These are phyloP conservation scores for Melanotaenia boesemani DNA, from an alignment of 2,797 vertebrate genomes.

Conservation along the genomic window DNA sequence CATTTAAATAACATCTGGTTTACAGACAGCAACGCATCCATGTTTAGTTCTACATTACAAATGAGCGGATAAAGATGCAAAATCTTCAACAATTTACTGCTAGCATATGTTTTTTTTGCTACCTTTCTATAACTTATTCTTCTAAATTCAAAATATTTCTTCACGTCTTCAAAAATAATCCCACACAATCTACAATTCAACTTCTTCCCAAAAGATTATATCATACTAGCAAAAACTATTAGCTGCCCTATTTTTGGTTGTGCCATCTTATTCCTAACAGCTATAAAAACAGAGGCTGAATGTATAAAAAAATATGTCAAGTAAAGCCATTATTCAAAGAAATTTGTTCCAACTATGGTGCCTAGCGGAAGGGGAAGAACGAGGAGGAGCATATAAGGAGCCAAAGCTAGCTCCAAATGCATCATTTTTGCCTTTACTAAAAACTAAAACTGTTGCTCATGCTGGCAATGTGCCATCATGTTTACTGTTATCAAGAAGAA, in stretches of 20 bases:
- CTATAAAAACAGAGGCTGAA: neutral
- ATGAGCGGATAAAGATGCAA: neutral
- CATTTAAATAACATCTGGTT: too few relatives aligned
- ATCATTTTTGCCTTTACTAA: neutral
- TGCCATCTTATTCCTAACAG: neutral
- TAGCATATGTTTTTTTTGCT: neutral
- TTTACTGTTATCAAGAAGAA: conserved; percentile 22
- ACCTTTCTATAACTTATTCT: too few relatives aligned
- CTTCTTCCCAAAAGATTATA: too few relatives aligned
- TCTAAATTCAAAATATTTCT: neutral
- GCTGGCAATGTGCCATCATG: conserved; percentile 10
- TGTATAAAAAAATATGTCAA: neutral
- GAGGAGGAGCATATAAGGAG: too few relatives aligned
- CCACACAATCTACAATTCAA: neutral
- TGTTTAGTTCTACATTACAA: neutral
- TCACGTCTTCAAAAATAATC: too few relatives aligned
- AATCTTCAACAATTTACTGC: neutral
- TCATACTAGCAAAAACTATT: neutral
- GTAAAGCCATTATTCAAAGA: neutral
- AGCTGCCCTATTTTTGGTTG: neutral
- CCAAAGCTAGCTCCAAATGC: too few relatives aligned
- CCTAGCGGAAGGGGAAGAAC: too few relatives aligned
- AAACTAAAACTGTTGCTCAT: conserved; percentile 4
- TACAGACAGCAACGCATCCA: neutral
- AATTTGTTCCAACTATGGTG: neutral